Conservation (phyloP, 2,888 invertebrate species). For the Leptura quadrifasciata region DNA sequence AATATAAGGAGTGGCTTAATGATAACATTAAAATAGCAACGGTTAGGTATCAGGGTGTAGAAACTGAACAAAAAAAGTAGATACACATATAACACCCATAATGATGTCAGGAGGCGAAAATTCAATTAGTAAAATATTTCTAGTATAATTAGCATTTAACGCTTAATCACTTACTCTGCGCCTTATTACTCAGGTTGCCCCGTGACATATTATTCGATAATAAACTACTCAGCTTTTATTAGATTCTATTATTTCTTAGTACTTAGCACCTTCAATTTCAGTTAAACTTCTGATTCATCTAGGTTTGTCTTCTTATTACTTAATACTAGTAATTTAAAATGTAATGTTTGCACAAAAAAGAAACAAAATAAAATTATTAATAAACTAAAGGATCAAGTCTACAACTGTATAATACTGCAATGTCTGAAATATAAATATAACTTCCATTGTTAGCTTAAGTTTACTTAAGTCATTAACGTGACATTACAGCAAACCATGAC, state of each 20-base stretch:
- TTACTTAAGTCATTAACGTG: not conserved
- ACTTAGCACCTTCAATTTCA: too few relatives aligned
- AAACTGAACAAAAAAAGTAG: too few relatives aligned
- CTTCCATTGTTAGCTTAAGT: not conserved
- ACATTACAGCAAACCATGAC: not conserved
- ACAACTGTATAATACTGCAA: not conserved
- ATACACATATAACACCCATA: too few relatives aligned
- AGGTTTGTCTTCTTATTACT: too few relatives aligned
- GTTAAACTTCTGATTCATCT: too few relatives aligned
- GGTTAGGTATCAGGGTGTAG: too few relatives aligned
- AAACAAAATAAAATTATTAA: too few relatives aligned
- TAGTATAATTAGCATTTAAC: not conserved
- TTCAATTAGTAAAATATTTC: not conserved
- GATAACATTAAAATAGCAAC: too few relatives aligned
- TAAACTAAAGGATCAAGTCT: too few relatives aligned
- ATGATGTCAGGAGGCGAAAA: not conserved
- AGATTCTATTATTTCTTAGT: not conserved
- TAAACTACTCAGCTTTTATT: not conserved
- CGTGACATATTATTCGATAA: not conserved
- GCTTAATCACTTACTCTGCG: not conserved
- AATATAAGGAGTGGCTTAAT: too few relatives aligned
- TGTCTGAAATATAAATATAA: not conserved
- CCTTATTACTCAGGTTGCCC: not conserved
- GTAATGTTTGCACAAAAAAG: too few relatives aligned
- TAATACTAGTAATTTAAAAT: too few relatives aligned